Percentiles rank a stretch among this genome's conserved stretches.
These are phyloP conservation scores for Cercocebus atys DNA, from an alignment of 2,113 vertebrate genomes.

Conservation along the genomic window DNA sequence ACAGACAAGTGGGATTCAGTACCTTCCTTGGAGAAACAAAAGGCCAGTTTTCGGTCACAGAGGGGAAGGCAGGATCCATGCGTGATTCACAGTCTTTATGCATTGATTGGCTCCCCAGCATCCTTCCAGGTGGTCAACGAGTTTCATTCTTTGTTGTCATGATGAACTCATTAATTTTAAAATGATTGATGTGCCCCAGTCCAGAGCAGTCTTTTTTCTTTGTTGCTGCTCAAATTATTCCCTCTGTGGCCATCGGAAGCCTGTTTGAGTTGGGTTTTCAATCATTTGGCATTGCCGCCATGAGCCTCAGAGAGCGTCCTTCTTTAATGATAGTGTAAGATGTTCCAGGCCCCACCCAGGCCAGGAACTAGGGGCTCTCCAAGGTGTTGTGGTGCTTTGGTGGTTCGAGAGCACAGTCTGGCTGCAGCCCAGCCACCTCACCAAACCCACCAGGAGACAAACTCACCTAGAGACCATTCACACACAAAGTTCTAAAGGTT, in stretches of 20 bases:
- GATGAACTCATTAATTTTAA: background rate
- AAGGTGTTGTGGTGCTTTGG: background rate
- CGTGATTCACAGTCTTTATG: rapidly evolving
- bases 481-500: background rate
- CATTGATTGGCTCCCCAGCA: background rate
- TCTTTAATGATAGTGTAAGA: background rate
- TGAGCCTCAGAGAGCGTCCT: rapidly evolving
- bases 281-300: background rate
- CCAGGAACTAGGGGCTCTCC: no score
- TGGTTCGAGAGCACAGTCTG: background rate
- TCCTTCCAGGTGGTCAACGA: background rate
- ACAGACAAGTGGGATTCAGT: rapidly evolving
- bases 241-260: background rate
- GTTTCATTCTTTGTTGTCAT: background rate
- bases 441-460: no score
- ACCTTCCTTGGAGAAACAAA: background rate
- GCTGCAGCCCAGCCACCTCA: no score
- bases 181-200: background rate
- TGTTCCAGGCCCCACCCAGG: background rate
- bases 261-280: background rate
- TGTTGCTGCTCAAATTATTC: background rate
- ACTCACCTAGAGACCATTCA: no score
- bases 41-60: background rate
- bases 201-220: background rate
- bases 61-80: background rate